Evolutionary conservation across 2,797 vertebrate species (phyloP).

Genomic region (Acipenser transmontanus): DNA sequence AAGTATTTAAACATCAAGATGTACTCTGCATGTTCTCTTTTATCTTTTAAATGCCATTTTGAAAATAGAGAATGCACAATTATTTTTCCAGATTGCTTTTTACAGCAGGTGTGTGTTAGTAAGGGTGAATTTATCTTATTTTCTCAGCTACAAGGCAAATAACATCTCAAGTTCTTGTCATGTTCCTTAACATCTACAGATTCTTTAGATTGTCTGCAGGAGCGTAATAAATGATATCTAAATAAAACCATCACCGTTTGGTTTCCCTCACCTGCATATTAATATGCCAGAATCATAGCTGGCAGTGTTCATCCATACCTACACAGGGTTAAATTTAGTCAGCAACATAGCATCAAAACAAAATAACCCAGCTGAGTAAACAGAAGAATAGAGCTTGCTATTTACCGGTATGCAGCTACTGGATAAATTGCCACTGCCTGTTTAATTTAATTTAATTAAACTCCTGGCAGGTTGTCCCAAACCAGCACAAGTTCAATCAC

Average conservation of each 20-base stretch:
- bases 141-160: slow-evolving; percentile 1
- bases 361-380: too few relatives aligned
- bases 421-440: not conserved
- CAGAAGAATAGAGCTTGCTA: not conserved
- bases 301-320: not conserved
- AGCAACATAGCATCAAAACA: not conserved
- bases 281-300: not conserved
- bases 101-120: not conserved
- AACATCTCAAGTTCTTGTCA: not conserved
- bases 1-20: too few relatives aligned
- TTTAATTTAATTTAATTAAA: slow-evolving; percentile 12
- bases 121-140: slow-evolving; percentile 10
- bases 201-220: not conserved
- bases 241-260: not conserved
- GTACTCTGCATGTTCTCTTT: too few relatives aligned
- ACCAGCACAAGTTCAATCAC: not conserved
- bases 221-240: not conserved
- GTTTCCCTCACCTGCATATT: not conserved
- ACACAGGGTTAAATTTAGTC: not conserved
- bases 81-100: not conserved
- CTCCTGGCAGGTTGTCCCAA: slow-evolving; percentile 9
- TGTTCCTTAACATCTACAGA: not conserved
- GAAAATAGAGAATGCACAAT: not conserved
- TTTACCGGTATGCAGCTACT: not conserved
- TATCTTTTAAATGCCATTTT: not conserved